Evolutionary conservation across 2,797 vertebrate species (phyloP).

Genomic region (Melanotaenia trifasciata): DNA sequence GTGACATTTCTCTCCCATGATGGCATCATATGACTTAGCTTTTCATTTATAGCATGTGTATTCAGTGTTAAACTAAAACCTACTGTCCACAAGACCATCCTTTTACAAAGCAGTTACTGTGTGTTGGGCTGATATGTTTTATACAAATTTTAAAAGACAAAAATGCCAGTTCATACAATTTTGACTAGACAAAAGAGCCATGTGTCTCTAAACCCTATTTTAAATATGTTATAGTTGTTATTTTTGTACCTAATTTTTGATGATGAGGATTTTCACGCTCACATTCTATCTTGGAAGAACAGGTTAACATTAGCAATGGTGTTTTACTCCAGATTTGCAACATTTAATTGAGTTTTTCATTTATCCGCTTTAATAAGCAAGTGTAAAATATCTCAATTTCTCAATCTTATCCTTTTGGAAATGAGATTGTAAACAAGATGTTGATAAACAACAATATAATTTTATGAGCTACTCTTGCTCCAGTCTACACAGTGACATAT

Average conservation of each 20-base stretch:
- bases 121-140: background rate
- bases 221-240: background rate
- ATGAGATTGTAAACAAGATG: background rate
- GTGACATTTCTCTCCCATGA: constrained; percentile 19
- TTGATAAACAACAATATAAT: background rate
- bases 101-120: background rate
- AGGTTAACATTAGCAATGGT: background rate
- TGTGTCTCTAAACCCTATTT: too few species aligned
- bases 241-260: background rate
- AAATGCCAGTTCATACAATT: background rate
- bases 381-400: background rate
- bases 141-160: background rate
- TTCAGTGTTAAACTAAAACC: constrained; percentile 1
- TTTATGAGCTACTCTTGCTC: background rate
- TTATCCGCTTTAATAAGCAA: background rate
- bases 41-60: constrained; percentile 6
- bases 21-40: constrained; percentile 1
- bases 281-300: background rate
- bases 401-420: background rate
- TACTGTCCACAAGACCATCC: background rate
- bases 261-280: background rate
- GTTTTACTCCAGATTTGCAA: background rate
- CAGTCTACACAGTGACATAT: background rate
- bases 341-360: background rate
- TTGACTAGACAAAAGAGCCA: too few species aligned